Percentiles rank a stretch among this genome's conserved stretches.
These are phyloP conservation scores for Cyclophora albipunctata DNA, from an alignment of 2,888 invertebrate genomes.

Conservation along the genomic window DNA sequence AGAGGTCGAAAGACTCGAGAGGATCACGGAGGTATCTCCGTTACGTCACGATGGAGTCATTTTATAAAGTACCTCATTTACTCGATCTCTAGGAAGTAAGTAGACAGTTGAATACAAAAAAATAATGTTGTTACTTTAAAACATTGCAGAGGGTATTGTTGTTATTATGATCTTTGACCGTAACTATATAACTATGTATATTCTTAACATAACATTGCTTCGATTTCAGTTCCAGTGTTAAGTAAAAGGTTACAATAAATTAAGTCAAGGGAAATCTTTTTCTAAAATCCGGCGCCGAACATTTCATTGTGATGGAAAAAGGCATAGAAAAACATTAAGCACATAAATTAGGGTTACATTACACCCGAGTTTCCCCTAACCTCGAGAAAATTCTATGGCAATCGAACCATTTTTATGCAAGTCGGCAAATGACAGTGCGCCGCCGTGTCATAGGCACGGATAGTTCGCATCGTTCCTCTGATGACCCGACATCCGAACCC, in stretches of 20 bases:
- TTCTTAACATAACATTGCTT: too few relatives aligned
- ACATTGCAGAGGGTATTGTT: too few relatives aligned
- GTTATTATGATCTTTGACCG: too few relatives aligned
- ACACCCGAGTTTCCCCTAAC: conserved; percentile 7
- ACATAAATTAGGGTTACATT: too few relatives aligned
- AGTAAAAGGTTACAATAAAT: too few relatives aligned
- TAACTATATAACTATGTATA: too few relatives aligned
- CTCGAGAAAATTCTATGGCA: conserved; percentile 14
- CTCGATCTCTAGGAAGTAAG: conserved; percentile 12
- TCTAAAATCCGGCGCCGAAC: too few relatives aligned
- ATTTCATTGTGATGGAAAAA: too few relatives aligned
- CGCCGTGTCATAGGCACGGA: conserved; percentile 48
- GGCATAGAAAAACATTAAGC: too few relatives aligned
- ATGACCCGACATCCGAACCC: conserved; percentile 55
- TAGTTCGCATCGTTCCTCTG: conserved; percentile 45
- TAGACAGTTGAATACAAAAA: background rate
- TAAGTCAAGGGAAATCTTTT: too few relatives aligned
- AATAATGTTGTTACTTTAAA: too few relatives aligned
- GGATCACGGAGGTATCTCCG: conserved; percentile 42
- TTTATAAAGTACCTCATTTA: conserved; percentile 43
- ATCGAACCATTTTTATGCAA: conserved; percentile 33
- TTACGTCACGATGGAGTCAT: conserved; percentile 39
- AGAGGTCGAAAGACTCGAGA: conserved; percentile 18
- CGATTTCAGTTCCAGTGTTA: too few relatives aligned
- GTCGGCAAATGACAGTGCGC: conserved; percentile 39